Conservation (phyloP, 2,113 vertebrate genomes). For the Phyllostomus hastatus region DNA sequence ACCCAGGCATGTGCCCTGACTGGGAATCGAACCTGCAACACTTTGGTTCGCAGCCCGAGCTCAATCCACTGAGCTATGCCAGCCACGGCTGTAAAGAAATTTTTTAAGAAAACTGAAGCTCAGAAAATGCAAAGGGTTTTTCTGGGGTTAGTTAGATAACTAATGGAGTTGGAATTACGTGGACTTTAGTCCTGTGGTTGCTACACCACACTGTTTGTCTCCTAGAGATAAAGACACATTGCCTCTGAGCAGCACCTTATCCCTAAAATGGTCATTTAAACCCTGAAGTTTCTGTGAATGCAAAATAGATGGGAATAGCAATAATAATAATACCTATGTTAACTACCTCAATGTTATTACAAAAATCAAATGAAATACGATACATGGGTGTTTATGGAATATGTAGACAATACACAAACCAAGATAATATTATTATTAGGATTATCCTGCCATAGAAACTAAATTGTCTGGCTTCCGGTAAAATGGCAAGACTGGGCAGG, state of each 20-base stretch:
- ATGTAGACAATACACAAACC: not conserved
- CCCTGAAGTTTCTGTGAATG: not conserved
- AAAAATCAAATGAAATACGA: not conserved
- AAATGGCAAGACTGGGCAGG: not conserved
- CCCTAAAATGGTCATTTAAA: not conserved
- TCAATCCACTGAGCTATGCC: too few species aligned
- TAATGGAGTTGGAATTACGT: not conserved
- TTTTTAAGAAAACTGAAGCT: not conserved
- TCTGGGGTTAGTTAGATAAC: not conserved
- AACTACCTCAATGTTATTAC: not conserved
- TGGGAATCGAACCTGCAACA: too few species aligned
- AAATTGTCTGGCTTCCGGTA: not conserved
- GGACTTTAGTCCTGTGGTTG: not conserved
- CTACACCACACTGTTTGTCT: not conserved
- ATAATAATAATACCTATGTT: not conserved
- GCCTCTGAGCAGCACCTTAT: not conserved
- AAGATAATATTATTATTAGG: not conserved
- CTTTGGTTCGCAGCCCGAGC: too few species aligned
- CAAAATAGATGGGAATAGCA: not conserved
- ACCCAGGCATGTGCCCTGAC: too few species aligned
- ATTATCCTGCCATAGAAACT: not conserved
- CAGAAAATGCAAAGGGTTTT: not conserved
- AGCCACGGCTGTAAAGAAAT: not conserved
- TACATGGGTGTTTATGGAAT: not conserved
- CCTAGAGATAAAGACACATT: not conserved